Conservation (phyloP, 2,113 vertebrate genomes). For the Microcebus jonahi region DNA sequence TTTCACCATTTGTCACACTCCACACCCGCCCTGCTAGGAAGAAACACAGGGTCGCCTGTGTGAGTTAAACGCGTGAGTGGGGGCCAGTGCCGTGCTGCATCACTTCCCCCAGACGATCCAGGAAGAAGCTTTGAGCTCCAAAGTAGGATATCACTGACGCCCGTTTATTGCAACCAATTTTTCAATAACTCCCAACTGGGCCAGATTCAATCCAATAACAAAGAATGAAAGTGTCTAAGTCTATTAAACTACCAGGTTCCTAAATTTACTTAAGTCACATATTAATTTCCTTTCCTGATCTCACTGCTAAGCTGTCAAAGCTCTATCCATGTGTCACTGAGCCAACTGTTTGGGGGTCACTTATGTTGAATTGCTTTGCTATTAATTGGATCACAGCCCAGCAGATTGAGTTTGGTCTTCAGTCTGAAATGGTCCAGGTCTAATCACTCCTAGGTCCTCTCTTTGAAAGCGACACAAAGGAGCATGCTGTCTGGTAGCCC, state of each 20-base stretch:
- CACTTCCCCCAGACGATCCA: conserved; percentile 71
- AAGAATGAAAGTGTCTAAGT: conserved; percentile 73
- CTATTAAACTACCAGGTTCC: conserved; percentile 75
- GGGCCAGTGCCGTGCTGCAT: background rate
- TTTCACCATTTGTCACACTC: conserved; percentile 65
- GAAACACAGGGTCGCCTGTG: conserved; percentile 68
- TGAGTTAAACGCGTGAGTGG: background rate
- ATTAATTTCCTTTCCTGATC: conserved; percentile 76
- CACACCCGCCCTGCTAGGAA: conserved; percentile 23
- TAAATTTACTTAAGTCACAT: conserved; percentile 76
- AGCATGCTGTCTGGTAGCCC: conserved; percentile 21
- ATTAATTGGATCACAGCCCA: conserved; percentile 62
- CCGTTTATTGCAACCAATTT: conserved; percentile 69
- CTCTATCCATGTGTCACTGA: conserved; percentile 49
- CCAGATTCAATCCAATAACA: conserved; percentile 70
- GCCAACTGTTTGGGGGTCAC: conserved; percentile 70
- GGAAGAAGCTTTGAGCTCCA: conserved; percentile 41
- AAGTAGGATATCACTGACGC: conserved; percentile 58
- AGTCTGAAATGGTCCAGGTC: conserved; percentile 24
- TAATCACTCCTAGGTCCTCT: background rate
- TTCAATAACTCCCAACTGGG: conserved; percentile 65
- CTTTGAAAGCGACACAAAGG: conserved; percentile 33
- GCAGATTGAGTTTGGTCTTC: conserved; percentile 51
- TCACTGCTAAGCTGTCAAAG: conserved; percentile 72
- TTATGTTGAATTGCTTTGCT: conserved; percentile 59